Base-by-base conservation (phyloP, 1,140 invertebrate genomes). In the Drosophila nasuta region DNA sequence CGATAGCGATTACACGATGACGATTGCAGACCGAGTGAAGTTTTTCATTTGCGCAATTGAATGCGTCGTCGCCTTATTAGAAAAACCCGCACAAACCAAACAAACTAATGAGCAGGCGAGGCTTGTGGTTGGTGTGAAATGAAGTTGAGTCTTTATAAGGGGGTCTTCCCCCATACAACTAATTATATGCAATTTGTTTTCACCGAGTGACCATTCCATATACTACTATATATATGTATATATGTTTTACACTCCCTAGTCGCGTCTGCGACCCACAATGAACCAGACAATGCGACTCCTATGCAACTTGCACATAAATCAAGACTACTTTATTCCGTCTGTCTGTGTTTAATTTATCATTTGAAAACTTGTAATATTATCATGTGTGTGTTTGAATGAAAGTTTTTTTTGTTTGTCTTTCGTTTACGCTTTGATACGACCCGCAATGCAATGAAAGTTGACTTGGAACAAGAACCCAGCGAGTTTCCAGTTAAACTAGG, bases 161-260 rank as follows among this genome's bases (percentile, higher is more conserved):
- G 75, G 75, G 75, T 46, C 46, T 6, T n/a, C 28, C 15, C 35
- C n/a, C 30, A 15, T 7, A 35, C 35, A 59, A 54, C 72, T 77
- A 75, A 77, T 76, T 76, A 72, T 59, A 77, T 77, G 75, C 72
- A 75, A 77, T 77, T 77, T 75, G 75, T 65, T 77, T 77, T 70
- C 75, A 75, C 56, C 68, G 60, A 65, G 45, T 35, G 51, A 63
- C 64, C 52, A 11, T 28, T 11, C 45, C 35, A 33, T 33, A 8
- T 33, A 33, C 30, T 33, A 33, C 30, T 33, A 33, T 33, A 33
- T 7, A 7, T n/a, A n/a, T n/a, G n/a, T 2, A 33, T 7, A 33
- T 33, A 33, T 33, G 3, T 25, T 3, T 20, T 25, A 25, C 38
- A 58, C 49, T 28, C 33, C 15, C 28, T 30, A 58, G 58, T 62